A percentile compares a stretch with the other conserved stretches of the same genome.
phyloP scores from a whole-genome alignment of 2,113 vertebrate genomes.

The Donacobius atricapilla region DNA sequence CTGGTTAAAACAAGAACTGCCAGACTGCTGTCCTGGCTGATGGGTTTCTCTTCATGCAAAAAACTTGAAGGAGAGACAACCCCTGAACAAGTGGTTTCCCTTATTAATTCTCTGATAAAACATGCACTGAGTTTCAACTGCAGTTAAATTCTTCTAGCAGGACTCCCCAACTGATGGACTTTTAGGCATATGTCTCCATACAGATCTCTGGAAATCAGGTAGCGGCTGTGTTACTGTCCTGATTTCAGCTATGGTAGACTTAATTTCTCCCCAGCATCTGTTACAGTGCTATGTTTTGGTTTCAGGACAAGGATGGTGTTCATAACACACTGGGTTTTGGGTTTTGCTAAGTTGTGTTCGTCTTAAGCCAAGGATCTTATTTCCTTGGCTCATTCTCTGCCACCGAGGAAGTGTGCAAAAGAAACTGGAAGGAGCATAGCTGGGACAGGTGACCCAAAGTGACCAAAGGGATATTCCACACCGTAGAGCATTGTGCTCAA shows the following conservation, averaged over 20 bases:
- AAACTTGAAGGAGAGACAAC: not conserved
- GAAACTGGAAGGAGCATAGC: not conserved
- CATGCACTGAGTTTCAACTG: not conserved
- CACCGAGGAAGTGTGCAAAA: not conserved
- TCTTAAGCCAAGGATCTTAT: not conserved
- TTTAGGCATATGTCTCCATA: not conserved
- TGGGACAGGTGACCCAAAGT: not conserved
- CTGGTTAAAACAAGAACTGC: not conserved
- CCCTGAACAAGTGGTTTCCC: not conserved
- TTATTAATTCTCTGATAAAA: not conserved
- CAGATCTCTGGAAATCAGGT: not conserved
- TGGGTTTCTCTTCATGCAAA: not conserved
- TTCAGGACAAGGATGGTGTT: not conserved
- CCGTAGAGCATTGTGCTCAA: rapidly evolving
- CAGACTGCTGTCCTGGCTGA: not conserved
- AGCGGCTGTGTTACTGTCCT: not conserved
- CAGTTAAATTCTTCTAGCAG: not conserved
- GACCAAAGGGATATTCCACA: not conserved
- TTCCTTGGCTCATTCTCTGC: not conserved
- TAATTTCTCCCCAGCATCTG: not conserved
- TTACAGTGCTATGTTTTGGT: not conserved
- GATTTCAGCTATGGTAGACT: not conserved
- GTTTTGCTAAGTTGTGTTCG: not conserved
- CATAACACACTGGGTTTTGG: not conserved
- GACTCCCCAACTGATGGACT: not conserved